Conservation (phyloP, 2,797 vertebrate genomes). For the Cuniculus paca region DNA sequence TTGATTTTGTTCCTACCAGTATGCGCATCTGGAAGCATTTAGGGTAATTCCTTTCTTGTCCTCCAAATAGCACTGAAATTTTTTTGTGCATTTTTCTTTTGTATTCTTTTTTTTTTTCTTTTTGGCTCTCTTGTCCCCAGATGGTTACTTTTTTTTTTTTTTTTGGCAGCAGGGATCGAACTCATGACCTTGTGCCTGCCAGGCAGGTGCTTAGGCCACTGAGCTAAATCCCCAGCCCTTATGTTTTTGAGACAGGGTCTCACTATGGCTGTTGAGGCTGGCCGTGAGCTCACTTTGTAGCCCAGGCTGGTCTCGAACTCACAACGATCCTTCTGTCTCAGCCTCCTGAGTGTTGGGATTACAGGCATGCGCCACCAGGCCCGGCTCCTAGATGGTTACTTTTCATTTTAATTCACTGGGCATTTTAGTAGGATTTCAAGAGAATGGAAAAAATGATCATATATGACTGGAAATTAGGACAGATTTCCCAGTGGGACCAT, state of each 20-base stretch:
- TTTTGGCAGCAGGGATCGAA: no score
- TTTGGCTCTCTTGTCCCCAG: background rate
- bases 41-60: background rate
- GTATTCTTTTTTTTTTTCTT: no score
- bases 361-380: no score
- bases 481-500: background rate
- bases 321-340: no score
- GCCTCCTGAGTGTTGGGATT: no score
- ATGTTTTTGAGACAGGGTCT: no score
- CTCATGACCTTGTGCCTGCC: no score
- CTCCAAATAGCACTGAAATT: background rate
- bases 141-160: background rate
- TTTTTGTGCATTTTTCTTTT: background rate
- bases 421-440: background rate
- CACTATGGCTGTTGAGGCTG: no score
- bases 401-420: constrained; percentile 3
- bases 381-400: background rate
- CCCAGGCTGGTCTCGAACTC: no score
- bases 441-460: background rate
- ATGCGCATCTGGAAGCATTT: background rate
- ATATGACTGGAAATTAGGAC: background rate
- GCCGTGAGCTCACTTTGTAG: no score
- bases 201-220: no score
- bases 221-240: no score
- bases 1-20: background rate